phyloP scores from a whole-genome alignment of 2,888 invertebrate genomes.

The Marronus borbonicus region DNA sequence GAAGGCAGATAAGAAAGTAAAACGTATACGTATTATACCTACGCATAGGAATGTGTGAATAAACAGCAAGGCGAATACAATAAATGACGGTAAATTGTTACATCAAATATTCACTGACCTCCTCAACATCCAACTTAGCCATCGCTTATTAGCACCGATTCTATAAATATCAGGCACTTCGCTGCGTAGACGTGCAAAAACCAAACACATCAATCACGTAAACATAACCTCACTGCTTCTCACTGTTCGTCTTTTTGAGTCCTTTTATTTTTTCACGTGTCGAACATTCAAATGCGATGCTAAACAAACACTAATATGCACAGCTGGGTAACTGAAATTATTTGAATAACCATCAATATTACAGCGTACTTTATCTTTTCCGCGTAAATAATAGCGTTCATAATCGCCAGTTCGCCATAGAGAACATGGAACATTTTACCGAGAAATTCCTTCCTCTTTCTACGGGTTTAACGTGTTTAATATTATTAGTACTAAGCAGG shows the following conservation, averaged over 20 bases:
- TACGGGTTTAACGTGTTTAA: slow-evolving; percentile 10
- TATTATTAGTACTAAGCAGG: slow-evolving; percentile 28
- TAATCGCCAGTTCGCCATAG: background rate
- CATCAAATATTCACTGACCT: slow-evolving; percentile 62
- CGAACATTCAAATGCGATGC: background rate
- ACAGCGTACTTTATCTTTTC: too few relatives aligned
- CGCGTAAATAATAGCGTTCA: too few relatives aligned
- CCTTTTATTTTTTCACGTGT: slow-evolving; percentile 13
- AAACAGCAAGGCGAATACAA: background rate
- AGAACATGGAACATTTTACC: slow-evolving; percentile 10
- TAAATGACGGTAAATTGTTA: slow-evolving; percentile 55
- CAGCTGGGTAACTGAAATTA: too few relatives aligned
- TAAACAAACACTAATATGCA: background rate
- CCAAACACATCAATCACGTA: slow-evolving; percentile 23
- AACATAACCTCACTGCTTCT: slow-evolving; percentile 4
- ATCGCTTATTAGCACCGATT: slow-evolving; percentile 54
- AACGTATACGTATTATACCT: background rate
- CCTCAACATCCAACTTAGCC: slow-evolving; percentile 59
- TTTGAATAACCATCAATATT: too few relatives aligned
- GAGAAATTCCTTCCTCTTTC: slow-evolving; percentile 14
- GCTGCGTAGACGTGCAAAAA: slow-evolving; percentile 15
- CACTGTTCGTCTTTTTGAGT: background rate
- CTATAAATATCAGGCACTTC: slow-evolving; percentile 45
- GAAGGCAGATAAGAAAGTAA: slow-evolving; percentile 16
- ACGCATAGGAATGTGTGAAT: background rate